phyloP scores from a whole-genome alignment of 1,140 invertebrate species.

The Eriosoma lanigerum region DNA sequence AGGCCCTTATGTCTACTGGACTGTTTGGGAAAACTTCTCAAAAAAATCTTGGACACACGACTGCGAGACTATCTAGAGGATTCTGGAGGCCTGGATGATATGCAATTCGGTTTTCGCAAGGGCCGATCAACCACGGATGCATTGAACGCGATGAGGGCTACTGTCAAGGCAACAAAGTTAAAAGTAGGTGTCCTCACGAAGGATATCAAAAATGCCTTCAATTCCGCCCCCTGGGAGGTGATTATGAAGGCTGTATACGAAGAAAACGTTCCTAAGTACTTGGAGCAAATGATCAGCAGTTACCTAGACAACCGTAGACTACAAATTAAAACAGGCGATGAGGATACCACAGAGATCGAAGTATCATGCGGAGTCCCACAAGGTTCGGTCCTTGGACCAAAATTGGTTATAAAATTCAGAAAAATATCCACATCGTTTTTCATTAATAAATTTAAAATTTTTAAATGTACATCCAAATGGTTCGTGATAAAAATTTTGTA shows the following conservation, averaged over 20 bases:
- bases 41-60: no score
- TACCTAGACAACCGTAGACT: neutral
- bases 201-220: neutral
- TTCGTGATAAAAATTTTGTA: no score
- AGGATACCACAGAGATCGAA: neutral
- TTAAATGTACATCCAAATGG: no score
- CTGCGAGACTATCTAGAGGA: no score
- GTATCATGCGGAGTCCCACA: conserved; percentile 54
- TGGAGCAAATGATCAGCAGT: neutral
- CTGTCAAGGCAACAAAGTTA: neutral
- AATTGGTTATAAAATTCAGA: no score
- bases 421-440: no score
- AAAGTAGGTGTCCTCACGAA: neutral
- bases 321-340: neutral
- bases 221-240: conserved; percentile 5
- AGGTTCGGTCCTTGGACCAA: conserved; percentile 56
- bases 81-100: neutral
- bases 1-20: no score
- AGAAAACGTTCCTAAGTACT: neutral
- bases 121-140: neutral
- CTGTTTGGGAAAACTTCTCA: no score
- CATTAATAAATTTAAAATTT: no score
- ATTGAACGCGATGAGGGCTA: neutral
- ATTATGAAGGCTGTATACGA: neutral
- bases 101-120: neutral